Percentiles rank a stretch among this genome's conserved stretches.
Evolutionary conservation across 2,113 vertebrate species (phyloP).

Genomic region (Raja brachyura): DNA sequence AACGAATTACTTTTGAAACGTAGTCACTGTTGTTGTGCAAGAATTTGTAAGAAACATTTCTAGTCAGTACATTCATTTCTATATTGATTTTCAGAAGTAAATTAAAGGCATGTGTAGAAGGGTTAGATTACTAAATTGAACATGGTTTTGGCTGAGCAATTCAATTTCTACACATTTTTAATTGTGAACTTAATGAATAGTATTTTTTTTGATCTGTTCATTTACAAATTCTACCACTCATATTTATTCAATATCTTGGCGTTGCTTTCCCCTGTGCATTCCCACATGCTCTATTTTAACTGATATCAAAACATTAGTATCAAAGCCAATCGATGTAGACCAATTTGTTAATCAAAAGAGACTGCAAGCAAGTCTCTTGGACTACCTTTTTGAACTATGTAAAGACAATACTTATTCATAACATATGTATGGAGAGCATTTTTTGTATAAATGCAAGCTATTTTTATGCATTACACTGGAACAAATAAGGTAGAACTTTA

Average conservation of each 20-base stretch:
- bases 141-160: not conserved
- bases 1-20: not conserved
- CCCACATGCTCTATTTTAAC: not conserved
- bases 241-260: not conserved
- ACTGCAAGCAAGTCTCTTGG: not conserved
- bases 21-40: not conserved
- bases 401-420: not conserved
- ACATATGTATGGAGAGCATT: not conserved
- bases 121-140: not conserved
- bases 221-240: not conserved
- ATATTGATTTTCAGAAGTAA: not conserved
- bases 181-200: not conserved
- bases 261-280: not conserved
- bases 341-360: not conserved
- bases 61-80: not conserved
- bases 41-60: not conserved
- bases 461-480: not conserved
- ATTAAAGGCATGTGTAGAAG: not conserved
- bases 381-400: not conserved
- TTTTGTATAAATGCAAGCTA: not conserved
- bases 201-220: not conserved
- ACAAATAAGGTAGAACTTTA: not conserved
- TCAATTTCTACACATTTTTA: not conserved
- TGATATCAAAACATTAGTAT: not conserved
- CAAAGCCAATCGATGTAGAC: not conserved